Conservation (phyloP, 2,797 vertebrate genomes). For the Betta splendens region DNA sequence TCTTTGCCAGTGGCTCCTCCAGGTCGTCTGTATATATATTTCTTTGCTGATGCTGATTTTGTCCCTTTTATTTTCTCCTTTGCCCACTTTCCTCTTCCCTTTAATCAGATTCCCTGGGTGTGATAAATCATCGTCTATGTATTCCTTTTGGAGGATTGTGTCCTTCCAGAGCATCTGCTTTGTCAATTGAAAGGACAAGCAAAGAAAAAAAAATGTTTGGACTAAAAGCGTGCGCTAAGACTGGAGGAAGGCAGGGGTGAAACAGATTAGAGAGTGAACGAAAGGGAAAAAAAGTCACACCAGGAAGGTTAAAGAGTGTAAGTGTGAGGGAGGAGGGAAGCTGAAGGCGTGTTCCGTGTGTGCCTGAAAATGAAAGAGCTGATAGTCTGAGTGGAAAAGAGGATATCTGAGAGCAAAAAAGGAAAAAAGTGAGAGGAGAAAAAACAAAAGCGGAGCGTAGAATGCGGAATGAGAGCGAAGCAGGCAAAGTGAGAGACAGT, state of each 20-base stretch:
- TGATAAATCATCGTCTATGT: constrained; percentile 54
- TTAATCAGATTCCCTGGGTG: constrained; percentile 57
- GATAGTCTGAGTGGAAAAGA: constrained; percentile 54
- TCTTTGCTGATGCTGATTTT: constrained; percentile 40
- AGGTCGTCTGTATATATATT: constrained; percentile 37
- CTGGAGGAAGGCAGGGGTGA: constrained; percentile 60
- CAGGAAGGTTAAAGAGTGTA: constrained; percentile 65
- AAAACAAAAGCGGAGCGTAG: constrained; percentile 64
- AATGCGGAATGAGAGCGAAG: constrained; percentile 52
- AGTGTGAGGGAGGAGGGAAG: constrained; percentile 29
- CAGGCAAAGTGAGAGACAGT: constrained; percentile 70
- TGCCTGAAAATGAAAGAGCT: constrained; percentile 43
- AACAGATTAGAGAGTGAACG: constrained; percentile 57
- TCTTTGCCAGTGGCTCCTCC: constrained; percentile 48
- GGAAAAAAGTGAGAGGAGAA: constrained; percentile 50
- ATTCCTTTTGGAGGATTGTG: constrained; percentile 50
- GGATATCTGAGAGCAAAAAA: constrained; percentile 52
- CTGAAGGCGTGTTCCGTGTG: constrained; percentile 45
- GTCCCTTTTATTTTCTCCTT: constrained; percentile 48
- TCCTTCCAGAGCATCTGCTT: constrained; percentile 64
- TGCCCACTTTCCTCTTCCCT: constrained; percentile 53
- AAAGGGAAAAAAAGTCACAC: constrained; percentile 49
- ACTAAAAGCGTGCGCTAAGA: constrained; percentile 44
- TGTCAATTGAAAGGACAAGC: constrained; percentile 63
- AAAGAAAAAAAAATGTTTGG: constrained; percentile 48